phyloP scores from a whole-genome alignment of 2,797 vertebrate genomes.

The Onychomys arenicola region DNA sequence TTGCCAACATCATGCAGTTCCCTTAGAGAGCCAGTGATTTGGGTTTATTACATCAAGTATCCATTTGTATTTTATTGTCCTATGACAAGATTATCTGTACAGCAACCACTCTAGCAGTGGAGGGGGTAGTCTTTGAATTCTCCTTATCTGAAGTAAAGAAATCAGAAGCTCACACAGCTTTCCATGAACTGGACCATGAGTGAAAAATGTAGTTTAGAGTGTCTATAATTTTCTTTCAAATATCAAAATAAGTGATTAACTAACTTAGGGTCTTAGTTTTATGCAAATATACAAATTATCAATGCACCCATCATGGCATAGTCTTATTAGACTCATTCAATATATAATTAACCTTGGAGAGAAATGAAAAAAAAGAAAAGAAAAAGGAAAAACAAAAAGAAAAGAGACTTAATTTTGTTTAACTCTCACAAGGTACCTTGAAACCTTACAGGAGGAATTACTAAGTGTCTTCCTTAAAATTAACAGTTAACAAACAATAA shows the following conservation, averaged over 20 bases:
- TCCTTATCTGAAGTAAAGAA: not conserved
- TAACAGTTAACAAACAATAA: conserved; percentile 78
- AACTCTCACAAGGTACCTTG: conserved; percentile 77
- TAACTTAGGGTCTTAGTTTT: not conserved
- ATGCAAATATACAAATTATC: not conserved
- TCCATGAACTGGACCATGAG: not conserved
- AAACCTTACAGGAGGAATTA: conserved; percentile 76
- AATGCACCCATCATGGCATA: not conserved
- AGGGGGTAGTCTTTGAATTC: not conserved
- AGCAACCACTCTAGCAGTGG: not conserved
- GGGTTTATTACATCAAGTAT: not conserved
- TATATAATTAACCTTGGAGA: conserved; percentile 60
- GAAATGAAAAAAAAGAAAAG: not conserved
- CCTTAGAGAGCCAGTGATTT: not conserved
- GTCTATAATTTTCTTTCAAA: not conserved
- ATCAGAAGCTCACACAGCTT: not conserved
- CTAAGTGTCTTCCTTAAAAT: conserved; percentile 79
- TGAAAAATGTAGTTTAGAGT: not conserved
- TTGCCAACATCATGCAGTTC: not conserved
- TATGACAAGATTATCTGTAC: not conserved
- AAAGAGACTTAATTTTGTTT: conserved; percentile 77
- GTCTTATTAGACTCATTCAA: conserved; percentile 44
- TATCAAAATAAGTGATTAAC: conserved; percentile 33
- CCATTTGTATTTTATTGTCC: not conserved
- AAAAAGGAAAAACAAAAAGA: not conserved